Conservation (phyloP, 2,113 vertebrate species). For the Dromiciops gliroides region DNA sequence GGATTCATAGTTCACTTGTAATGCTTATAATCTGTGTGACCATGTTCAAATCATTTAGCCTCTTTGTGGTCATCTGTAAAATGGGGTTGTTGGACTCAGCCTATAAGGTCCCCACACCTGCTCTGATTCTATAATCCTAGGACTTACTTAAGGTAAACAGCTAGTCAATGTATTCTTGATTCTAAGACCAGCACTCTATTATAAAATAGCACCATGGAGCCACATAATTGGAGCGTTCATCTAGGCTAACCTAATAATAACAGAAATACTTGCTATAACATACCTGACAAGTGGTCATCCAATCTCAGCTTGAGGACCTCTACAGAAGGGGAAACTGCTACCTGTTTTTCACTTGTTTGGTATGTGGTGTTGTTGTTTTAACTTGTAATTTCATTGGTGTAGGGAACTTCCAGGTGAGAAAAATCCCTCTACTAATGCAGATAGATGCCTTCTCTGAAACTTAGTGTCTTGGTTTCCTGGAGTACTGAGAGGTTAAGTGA, state of each 20-base stretch:
- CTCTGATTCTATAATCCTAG: not conserved
- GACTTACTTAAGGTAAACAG: not conserved
- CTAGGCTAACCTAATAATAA: not conserved
- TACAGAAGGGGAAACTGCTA: not conserved
- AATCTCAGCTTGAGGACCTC: not conserved
- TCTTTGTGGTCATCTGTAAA: not conserved
- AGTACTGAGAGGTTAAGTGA: not conserved
- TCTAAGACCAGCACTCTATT: not conserved
- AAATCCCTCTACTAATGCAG: not conserved
- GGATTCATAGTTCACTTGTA: not conserved
- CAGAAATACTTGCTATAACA: not conserved
- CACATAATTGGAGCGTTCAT: not conserved
- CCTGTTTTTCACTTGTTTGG: not conserved
- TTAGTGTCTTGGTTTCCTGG: not conserved
- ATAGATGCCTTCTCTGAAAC: not conserved
- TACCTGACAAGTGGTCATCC: not conserved
- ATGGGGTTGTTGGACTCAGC: not conserved
- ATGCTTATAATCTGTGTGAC: not conserved
- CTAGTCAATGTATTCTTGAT: not conserved
- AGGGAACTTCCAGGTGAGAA: not conserved
- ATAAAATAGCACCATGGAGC: not conserved
- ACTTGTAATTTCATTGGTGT: not conserved
- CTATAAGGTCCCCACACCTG: not conserved
- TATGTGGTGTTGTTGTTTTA: not conserved
- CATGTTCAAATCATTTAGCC: not conserved